Base-by-base conservation (phyloP, 2,797 vertebrate species). In the Rhodeus uyekii region DNA sequence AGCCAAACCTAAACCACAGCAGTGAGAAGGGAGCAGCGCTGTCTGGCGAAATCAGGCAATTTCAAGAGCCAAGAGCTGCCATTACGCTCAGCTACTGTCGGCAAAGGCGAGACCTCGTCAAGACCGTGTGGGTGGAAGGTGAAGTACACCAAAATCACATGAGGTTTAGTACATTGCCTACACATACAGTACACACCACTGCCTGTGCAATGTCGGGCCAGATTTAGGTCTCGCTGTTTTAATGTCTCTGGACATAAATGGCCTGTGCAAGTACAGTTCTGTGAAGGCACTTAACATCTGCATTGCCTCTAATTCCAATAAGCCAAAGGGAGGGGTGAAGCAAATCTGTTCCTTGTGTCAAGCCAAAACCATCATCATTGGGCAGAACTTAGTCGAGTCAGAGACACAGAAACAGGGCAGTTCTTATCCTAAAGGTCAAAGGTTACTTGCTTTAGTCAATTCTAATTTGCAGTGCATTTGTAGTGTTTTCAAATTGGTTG, bases 251-350 rank as follows among this genome's bases (percentile, higher is more conserved):
- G 83, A 78, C 83, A 75, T 77, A 73, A 86, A 36, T 61, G 64
- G 80, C 24, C 53, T 58, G 67, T 29, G 68, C 63, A 83, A 87
- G 68, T 67, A 76, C 29, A 69, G 60, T 73, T 60, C 77, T 87
- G 73, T 79, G 65, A 82, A 86, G 83, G 78, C 75, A 80, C 80
- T 85, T 85, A 85, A 76, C 71, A 68, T 72, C 69, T 76, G 71
- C 60, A 78, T 50, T 44, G 77, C 77, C 53, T 82, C 50, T 80
- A 81, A 83, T 78, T 69, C 53, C 36, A 73, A 72, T 38, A 78
- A 78, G 42, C 55, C 63, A 82, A 87, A 60, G 71, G 72, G 74
- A 64, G 71, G 77, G 58, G 78, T 74, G 78, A 80, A 73, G 46
- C 73, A 83, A 83, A 79, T 76, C 82, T 71, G 80, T 65, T 84